Conservation (phyloP, 2,113 vertebrate genomes). For the Rhodinocichla rosea region DNA sequence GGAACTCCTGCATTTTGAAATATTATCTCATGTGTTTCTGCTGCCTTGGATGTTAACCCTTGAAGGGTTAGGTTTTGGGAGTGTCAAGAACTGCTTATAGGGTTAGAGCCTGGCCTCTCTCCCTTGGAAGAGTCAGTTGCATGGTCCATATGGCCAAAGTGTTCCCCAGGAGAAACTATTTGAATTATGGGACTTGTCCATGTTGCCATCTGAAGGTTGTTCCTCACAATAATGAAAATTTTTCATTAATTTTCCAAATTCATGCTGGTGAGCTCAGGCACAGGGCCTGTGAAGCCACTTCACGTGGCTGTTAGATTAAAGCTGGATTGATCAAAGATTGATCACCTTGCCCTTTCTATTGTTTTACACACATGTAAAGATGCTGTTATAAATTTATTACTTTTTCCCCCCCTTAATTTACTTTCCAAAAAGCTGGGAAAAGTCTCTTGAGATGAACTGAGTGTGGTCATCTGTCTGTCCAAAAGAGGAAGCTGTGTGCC, state of each 20-base stretch:
- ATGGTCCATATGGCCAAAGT: background rate
- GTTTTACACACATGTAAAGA: background rate
- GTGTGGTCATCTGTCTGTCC: background rate
- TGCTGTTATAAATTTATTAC: background rate
- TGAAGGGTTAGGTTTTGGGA: background rate
- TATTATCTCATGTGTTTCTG: background rate
- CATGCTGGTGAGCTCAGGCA: background rate
- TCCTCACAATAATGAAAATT: background rate
- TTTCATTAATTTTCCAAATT: background rate
- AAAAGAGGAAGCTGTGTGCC: background rate
- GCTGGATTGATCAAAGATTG: background rate
- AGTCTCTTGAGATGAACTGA: background rate
- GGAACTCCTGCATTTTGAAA: background rate
- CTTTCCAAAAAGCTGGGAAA: background rate
- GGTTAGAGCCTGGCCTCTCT: background rate
- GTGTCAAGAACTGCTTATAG: background rate
- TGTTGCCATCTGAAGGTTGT: background rate
- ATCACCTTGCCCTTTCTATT: background rate
- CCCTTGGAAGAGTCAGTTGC: background rate
- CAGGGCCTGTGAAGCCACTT: background rate
- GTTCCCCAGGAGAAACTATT: background rate
- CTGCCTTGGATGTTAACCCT: background rate
- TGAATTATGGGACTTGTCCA: background rate
- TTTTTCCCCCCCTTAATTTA: background rate
- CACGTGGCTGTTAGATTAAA: background rate